Base-by-base conservation (phyloP, 2,113 vertebrate genomes). In the Pangasianodon hypophthalmus region DNA sequence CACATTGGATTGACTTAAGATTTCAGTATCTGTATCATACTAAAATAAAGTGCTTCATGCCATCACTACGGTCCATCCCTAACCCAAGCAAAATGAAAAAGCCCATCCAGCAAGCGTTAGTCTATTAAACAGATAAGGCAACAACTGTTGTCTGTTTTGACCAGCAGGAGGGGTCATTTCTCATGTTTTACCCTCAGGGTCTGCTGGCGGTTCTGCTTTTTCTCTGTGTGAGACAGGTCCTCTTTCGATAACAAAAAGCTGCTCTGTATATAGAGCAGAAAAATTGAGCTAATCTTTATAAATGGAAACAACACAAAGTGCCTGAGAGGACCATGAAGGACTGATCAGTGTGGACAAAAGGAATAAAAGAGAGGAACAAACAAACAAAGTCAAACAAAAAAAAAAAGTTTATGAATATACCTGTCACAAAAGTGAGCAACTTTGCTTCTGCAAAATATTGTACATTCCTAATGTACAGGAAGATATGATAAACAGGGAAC, bases 221-320 rank as follows among this genome's bases (percentile, higher is more conserved):
- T 89, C 75, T 90, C 71, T 91, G 91, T 92, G 89, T 94, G 92
- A 93, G 85, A 13, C 93, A 88, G 88, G 88, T 88, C 85, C 54
- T 48, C 89, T 73, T n/a, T 16, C 56, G 46, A 95, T 95, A 94
- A 95, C 93, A 95, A 92, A 90, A 88, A 69, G 2, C 21, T 13
- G 21, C n/a, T 91, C 93, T 95, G 92, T 91, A 94, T 93, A 95
- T 93, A 94, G 92, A 94, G 92, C 91, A 88, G 58, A 75, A 19
- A 60, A 92, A 91, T 91, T 81, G 92, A 93, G 89, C 92, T 92
- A 91, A 92, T 91, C 93, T 93, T 87, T 90, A 77, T 83, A 52
- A 91, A 90, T 89, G 75, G 77, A 89, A 84, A 79, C 84, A 73
- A 62, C 77, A 87, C 73, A 73, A 21, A 84, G 41, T 69, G 54